Percentiles rank a stretch among this genome's conserved stretches.
Evolutionary conservation across 2,113 vertebrate species (phyloP).

Genomic region (Zingel zingel): DNA sequence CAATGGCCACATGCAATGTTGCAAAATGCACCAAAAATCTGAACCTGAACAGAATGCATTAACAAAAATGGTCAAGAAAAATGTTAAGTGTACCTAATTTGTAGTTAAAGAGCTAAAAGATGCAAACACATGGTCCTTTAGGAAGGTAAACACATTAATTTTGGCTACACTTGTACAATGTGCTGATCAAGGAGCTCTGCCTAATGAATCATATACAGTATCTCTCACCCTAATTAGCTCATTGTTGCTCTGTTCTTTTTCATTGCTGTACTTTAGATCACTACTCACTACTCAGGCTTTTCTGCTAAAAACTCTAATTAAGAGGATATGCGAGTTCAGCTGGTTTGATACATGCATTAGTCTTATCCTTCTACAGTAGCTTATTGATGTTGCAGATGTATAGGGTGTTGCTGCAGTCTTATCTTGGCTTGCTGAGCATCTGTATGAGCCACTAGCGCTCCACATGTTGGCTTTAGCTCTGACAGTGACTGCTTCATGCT

Average conservation of each 20-base stretch:
- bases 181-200: slow-evolving; percentile 49
- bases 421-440: slow-evolving; percentile 15
- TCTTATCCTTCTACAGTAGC: not conserved
- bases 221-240: slow-evolving; percentile 46
- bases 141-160: slow-evolving; percentile 27
- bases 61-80: not conserved
- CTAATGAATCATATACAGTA: slow-evolving; percentile 58
- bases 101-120: slow-evolving; percentile 2
- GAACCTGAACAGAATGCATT: not conserved
- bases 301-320: slow-evolving; percentile 41
- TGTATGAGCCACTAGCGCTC: not conserved
- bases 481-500: slow-evolving; percentile 29
- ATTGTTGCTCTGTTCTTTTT: slow-evolving; percentile 32
- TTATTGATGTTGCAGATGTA: slow-evolving; percentile 41
- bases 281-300: slow-evolving; percentile 39
- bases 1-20: not conserved
- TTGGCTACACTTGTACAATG: slow-evolving; percentile 16
- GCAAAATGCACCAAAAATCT: not conserved
- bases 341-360: slow-evolving; percentile 15
- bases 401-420: slow-evolving; percentile 1
- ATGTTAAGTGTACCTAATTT: not conserved
- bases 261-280: slow-evolving; percentile 25
- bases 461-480: slow-evolving; percentile 18
- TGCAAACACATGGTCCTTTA: slow-evolving; percentile 6
- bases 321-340: slow-evolving; percentile 53